Conservation (phyloP, 2,797 vertebrate species). For the Phrynocephalus forsythii region DNA sequence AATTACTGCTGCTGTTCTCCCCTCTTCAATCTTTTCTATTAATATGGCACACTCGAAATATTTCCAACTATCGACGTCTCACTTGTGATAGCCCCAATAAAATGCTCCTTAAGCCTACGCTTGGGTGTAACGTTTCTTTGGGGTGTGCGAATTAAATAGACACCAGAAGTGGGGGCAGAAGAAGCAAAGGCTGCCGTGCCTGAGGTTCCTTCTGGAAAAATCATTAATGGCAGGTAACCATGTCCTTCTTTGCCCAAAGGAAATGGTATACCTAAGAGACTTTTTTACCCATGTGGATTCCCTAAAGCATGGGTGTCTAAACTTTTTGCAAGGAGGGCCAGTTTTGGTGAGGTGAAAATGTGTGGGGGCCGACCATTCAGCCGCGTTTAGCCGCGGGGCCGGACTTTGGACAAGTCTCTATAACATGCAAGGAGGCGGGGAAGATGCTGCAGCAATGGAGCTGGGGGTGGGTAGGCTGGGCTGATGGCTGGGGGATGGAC, state of each 20-base stretch:
- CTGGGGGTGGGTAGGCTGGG: no score
- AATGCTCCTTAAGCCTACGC: neutral
- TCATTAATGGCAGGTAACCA: neutral
- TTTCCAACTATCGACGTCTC: neutral
- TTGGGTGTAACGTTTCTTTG: neutral
- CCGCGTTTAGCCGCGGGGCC: no score
- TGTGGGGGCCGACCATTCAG: no score
- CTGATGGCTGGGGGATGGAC: no score
- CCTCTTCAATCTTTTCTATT: no score
- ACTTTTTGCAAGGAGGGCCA: no score
- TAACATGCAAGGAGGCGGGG: no score
- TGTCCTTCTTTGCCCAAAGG: constrained; percentile 21
- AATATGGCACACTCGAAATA: neutral
- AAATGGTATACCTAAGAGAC: neutral
- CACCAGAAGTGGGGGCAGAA: neutral
- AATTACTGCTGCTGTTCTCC: no score
- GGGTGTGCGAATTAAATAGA: neutral
- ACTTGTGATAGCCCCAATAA: neutral
- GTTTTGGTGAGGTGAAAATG: no score
- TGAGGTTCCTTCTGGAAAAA: constrained; percentile 9
- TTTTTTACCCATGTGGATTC: neutral
- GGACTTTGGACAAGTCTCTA: no score
- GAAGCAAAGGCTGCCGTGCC: neutral
- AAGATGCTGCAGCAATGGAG: no score
- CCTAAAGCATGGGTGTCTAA: neutral